Evolutionary conservation across 2,888 invertebrate species (phyloP).

Genomic region (Molorchus minor): DNA sequence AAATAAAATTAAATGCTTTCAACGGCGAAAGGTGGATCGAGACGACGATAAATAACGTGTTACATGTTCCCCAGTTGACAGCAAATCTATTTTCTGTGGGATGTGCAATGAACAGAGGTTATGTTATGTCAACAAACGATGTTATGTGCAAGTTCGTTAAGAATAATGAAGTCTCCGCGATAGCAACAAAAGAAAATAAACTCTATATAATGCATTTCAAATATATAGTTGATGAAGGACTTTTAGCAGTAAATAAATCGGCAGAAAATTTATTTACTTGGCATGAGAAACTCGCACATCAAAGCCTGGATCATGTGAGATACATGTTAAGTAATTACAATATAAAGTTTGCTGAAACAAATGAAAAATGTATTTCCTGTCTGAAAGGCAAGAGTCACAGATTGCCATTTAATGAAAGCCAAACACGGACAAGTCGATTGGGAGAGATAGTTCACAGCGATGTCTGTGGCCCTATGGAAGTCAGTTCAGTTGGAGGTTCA

Average conservation of each 20-base stretch:
- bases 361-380: background rate
- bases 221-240: background rate
- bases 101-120: conserved; percentile 12
- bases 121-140: conserved; percentile 2
- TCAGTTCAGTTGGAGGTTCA: conserved; percentile 1
- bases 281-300: conserved; percentile 17
- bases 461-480: conserved; percentile 16
- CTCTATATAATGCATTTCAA: conserved; percentile 5
- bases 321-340: background rate
- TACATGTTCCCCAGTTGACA: no score
- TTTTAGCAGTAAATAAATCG: background rate
- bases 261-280: background rate
- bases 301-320: conserved; percentile 13
- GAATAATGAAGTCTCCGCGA: conserved; percentile 7
- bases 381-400: background rate
- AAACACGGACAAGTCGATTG: background rate
- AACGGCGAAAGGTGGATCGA: conserved; percentile 16
- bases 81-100: no score
- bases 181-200: conserved; percentile 2
- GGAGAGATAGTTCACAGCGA: conserved; percentile 9
- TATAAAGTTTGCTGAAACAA: background rate
- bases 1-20: conserved; percentile 13
- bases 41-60: no score
- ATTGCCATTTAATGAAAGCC: background rate
- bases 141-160: conserved; percentile 11